Evolutionary conservation across 1,140 invertebrate genomes (phyloP), one percentile per base, ranked within the genome.

Genomic region (Tetramorium alpestre): DNA sequence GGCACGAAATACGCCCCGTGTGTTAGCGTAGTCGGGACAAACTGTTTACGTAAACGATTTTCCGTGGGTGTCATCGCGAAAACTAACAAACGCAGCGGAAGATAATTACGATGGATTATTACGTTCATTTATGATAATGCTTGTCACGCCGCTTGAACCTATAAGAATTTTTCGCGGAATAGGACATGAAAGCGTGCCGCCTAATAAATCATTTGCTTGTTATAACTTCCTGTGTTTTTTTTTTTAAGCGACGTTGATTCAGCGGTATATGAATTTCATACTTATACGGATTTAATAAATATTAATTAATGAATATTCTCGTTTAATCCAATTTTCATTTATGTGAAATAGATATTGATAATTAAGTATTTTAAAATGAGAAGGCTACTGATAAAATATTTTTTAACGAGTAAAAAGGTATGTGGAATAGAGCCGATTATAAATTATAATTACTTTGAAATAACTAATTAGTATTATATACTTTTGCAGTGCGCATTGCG

Each of bases 1-100:
- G 13, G 3, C 18, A 22, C 44, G 22, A 81, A 41, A 54, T 51
- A 67, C 64, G 7, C 47, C 47, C 28, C 16, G 22, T 58, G 64
- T 51, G 28, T 51, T 78, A 33, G 64, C 33, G 64, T 28, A 13
- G 65, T 25, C 49, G 33, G 13, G 49, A 56, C 77, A 56, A 56
- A 81, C 49, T 44, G 77, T 69, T 69, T 54, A 41, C 22, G 64
- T 41, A 70, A 69, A 81, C 49, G 64, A 69, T 25, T 67, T 56
- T 6, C 47, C 28, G 58, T 18, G 75, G 28, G 41, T 49, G 25
- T 28, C 75, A 33, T 78, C 51, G 41, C 41, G 41, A 64, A 78
- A 78, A 47, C 58, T 64, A 64, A 64, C 58, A 78, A 44, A 62
- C 56, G 10, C 22, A 41, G 25, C 33, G 28, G 41, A 64, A 64